Conservation (phyloP, 2,888 invertebrate genomes). For the Galerucella pusilla region DNA sequence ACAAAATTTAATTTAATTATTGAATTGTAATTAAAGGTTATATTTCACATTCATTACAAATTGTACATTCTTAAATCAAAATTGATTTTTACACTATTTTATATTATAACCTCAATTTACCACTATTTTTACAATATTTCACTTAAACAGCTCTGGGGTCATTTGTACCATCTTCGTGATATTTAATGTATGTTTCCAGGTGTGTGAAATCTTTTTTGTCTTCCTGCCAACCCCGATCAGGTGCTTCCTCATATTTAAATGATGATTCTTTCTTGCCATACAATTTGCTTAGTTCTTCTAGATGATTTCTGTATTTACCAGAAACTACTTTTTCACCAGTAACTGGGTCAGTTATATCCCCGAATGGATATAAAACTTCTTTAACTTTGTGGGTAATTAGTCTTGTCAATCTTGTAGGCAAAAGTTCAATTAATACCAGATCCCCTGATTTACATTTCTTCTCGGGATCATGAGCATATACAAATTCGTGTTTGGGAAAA, state of each 20-base stretch:
- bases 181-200: conserved; percentile 80
- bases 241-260: conserved; percentile 83
- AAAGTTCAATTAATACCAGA: conserved; percentile 79
- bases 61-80: too few relatives aligned
- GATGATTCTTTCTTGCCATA: conserved; percentile 76
- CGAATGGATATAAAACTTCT: conserved; percentile 82
- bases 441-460: conserved; percentile 85
- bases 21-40: too few relatives aligned
- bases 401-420: conserved; percentile 79
- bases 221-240: conserved; percentile 83
- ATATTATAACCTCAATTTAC: not conserved
- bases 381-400: conserved; percentile 83
- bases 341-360: conserved; percentile 88
- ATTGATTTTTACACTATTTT: not conserved
- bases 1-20: too few relatives aligned
- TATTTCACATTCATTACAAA: too few relatives aligned
- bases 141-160: conserved; percentile 76
- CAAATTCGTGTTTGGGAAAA: conserved; percentile 77
- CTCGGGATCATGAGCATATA: conserved; percentile 83
- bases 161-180: conserved; percentile 80
- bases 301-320: conserved; percentile 79
- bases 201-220: conserved; percentile 85
- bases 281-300: conserved; percentile 74
- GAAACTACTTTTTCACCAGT: conserved; percentile 83
- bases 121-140: not conserved